phyloP scores from a whole-genome alignment of 2,797 vertebrate genomes.

The Dipus sagitta region DNA sequence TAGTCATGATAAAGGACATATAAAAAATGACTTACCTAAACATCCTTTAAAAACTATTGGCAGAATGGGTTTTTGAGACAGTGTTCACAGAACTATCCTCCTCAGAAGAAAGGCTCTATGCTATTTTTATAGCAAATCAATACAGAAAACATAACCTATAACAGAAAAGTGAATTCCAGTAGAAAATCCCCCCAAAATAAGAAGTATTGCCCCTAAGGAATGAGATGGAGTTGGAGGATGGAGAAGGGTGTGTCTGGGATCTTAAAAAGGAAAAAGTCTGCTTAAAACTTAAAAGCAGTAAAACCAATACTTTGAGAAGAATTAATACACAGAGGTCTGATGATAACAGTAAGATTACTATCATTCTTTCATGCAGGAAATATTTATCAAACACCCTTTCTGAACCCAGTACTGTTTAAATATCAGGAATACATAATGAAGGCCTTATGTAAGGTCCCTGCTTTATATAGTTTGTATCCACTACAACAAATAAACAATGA shows the following conservation, averaged over 20 bases:
- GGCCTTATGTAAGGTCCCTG: neutral
- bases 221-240: neutral
- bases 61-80: neutral
- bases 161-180: neutral
- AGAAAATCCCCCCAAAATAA: neutral
- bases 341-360: neutral
- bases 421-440: neutral
- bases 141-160: neutral
- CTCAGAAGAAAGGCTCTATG: slow-evolving; percentile 19
- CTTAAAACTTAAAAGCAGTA: slow-evolving; percentile 27
- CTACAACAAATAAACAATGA: neutral
- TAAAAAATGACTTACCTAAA: neutral
- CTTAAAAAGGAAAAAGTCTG: neutral
- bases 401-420: neutral
- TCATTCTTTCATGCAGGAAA: neutral
- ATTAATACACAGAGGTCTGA: neutral
- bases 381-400: neutral
- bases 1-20: slow-evolving; percentile 1
- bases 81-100: neutral
- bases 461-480: neutral
- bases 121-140: neutral
- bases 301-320: neutral
- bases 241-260: neutral
- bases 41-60: neutral
- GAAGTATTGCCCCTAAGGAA: neutral